Evolutionary conservation across 1,140 invertebrate genomes (phyloP), one percentile per base, ranked within the genome.

Genomic region (Drosophila mayri): DNA sequence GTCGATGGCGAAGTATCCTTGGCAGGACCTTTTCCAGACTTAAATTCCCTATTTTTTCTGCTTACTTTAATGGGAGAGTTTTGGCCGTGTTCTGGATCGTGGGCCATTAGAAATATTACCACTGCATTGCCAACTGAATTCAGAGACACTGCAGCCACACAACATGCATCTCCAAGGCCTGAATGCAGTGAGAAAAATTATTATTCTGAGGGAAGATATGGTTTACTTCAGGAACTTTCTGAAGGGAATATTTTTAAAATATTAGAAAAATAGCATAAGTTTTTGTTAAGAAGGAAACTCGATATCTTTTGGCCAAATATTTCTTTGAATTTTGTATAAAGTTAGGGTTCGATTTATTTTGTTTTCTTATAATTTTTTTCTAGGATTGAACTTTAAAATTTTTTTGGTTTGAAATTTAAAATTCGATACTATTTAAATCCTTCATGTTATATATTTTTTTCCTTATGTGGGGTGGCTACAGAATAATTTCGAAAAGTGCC

Each of bases 401-500:
- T 47, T 25, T 1, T 16, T n/a, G 4, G 14, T 9, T 30, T 14
- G 32, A 32, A 18, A 8, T 50, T 6, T 0, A 32, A 32, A 14
- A 6, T 16, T 0, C 1, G 9, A 20, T n/a, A 6, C 0, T 7
- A 5, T 7, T 22, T n/a, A 55, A 38, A 11, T 8, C 8, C 2
- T 37, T 54, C 37, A 10, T 37, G 35, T 55, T n/a, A 5, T 7
- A 11, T n/a, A 20, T 7, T 7, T 55, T 35, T 37, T 55, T 55
- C 2, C 2, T 14, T 16, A 22, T 55, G 32, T 25, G 68, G 52
- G 61, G 37, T 74, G 79, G 76, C 82, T 66, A 62, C 71, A 71
- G 88, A 87, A 87, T 87, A 84, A 87, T 88, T 87, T 88, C 71
- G 70, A 87, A 87, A 88, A 87, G 84, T 87, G 84, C 84, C 84